phyloP scores from a whole-genome alignment of 1,140 invertebrate species.

The Pinna nobilis region DNA sequence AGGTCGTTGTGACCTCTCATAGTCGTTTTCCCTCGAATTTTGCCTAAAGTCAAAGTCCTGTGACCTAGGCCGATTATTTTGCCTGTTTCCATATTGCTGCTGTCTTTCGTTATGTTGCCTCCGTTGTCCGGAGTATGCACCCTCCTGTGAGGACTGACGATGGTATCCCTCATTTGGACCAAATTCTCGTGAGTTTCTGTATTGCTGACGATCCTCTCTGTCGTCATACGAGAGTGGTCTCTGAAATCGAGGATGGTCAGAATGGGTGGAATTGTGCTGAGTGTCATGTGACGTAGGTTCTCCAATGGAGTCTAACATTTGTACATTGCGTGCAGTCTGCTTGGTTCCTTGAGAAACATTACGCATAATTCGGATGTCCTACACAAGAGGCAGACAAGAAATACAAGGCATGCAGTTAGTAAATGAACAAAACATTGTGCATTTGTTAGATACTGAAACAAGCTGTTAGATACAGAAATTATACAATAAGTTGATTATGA shows the following conservation, averaged over 20 bases:
- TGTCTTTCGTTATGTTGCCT: too few relatives aligned
- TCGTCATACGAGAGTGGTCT: neutral
- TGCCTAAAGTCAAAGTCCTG: slow-evolving; percentile 17
- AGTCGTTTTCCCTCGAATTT: slow-evolving; percentile 15
- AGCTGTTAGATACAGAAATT: too few relatives aligned
- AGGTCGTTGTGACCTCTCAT: slow-evolving; percentile 12
- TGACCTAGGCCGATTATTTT: slow-evolving; percentile 1
- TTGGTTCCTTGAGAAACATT: slow-evolving; percentile 10
- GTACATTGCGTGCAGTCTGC: slow-evolving; percentile 1
- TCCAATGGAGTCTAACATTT: slow-evolving; percentile 7
- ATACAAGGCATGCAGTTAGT: too few relatives aligned
- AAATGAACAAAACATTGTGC: neutral
- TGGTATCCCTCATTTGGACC: slow-evolving; percentile 2
- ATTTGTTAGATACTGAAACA: neutral
- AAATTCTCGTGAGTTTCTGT: neutral
- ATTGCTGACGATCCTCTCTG: neutral
- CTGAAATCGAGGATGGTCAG: slow-evolving; percentile 27
- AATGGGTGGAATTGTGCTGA: neutral
- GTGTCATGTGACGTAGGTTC: neutral
- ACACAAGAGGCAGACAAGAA: slow-evolving; percentile 22
- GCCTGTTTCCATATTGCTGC: slow-evolving; percentile 4
- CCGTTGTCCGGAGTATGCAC: too few relatives aligned
- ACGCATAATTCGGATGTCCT: slow-evolving; percentile 27
- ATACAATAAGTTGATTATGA: too few relatives aligned
- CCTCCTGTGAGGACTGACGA: too few relatives aligned